Evolutionary conservation across 1,140 invertebrate species (phyloP).

Genomic region (Diuraphis noxia): DNA sequence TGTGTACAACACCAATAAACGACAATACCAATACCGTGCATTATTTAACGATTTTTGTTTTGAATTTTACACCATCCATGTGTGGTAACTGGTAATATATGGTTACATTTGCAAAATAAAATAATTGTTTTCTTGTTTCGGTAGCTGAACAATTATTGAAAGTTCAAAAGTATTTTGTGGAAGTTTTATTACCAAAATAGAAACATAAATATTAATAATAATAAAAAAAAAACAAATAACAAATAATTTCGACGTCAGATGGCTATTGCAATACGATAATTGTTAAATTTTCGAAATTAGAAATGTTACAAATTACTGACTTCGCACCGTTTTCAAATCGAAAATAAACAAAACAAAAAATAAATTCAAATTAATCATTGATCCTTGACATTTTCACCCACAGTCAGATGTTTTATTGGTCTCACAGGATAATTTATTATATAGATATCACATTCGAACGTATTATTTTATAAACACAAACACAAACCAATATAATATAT

Average conservation of each 20-base stretch:
- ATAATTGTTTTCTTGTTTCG: not conserved
- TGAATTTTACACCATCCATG: not conserved
- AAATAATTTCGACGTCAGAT: not conserved
- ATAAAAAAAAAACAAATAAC: not conserved
- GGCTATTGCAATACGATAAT: not conserved
- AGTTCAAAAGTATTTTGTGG: not conserved
- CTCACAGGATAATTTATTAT: too few relatives aligned
- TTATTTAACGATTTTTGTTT: not conserved
- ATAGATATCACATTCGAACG: not conserved
- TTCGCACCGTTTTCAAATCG: rapidly evolving
- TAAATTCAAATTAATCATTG: not conserved
- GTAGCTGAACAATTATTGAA: not conserved
- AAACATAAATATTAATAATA: too few relatives aligned
- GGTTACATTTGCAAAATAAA: not conserved
- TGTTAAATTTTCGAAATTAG: not conserved
- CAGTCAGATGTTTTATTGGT: not conserved
- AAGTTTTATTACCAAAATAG: not conserved
- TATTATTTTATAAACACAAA: not conserved
- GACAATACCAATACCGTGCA: not conserved
- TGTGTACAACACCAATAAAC: not conserved
- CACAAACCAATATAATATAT: not conserved
- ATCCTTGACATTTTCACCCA: not conserved
- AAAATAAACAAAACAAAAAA: not conserved
- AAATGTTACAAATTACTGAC: not conserved
- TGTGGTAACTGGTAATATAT: not conserved